These are phyloP conservation scores for Pluvialis apricaria DNA, from an alignment of 2,113 vertebrate species.

Conservation along the genomic window DNA sequence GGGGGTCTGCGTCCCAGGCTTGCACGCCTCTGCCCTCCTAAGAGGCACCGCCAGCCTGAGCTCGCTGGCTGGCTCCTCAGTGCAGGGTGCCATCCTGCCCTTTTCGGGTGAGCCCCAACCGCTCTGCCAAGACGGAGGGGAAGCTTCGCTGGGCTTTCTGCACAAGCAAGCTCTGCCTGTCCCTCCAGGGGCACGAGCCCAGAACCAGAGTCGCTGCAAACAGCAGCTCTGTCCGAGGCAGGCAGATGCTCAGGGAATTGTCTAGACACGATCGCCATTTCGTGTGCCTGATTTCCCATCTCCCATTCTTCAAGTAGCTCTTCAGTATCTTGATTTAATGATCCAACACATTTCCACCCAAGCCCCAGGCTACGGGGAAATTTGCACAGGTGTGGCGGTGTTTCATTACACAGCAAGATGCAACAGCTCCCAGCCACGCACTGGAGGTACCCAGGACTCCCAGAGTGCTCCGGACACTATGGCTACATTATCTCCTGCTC, in stretches of 20 bases:
- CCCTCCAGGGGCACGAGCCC: neutral
- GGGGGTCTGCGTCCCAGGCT: fast-evolving
- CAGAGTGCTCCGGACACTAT: neutral
- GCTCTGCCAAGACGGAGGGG: neutral
- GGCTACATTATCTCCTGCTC: fast-evolving
- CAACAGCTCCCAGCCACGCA: neutral
- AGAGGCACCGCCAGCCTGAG: neutral
- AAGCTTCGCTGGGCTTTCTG: neutral
- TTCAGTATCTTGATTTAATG: neutral
- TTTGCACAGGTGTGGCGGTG: neutral
- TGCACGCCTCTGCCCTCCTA: neutral
- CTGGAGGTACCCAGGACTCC: neutral
- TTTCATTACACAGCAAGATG: neutral
- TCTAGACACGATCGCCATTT: neutral
- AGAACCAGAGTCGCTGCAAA: neutral
- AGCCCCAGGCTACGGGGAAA: neutral
- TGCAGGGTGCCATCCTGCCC: neutral
- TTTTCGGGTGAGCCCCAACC: neutral
- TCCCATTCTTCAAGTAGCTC: neutral
- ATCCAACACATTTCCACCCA: neutral
- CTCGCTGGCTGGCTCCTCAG: neutral
- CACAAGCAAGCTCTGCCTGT: neutral
- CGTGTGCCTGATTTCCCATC: neutral
- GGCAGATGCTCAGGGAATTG: neutral
- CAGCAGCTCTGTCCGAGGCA: neutral